These are phyloP conservation scores for Acrobasis consociella DNA, from an alignment of 2,888 invertebrate species.

Conservation along the genomic window DNA sequence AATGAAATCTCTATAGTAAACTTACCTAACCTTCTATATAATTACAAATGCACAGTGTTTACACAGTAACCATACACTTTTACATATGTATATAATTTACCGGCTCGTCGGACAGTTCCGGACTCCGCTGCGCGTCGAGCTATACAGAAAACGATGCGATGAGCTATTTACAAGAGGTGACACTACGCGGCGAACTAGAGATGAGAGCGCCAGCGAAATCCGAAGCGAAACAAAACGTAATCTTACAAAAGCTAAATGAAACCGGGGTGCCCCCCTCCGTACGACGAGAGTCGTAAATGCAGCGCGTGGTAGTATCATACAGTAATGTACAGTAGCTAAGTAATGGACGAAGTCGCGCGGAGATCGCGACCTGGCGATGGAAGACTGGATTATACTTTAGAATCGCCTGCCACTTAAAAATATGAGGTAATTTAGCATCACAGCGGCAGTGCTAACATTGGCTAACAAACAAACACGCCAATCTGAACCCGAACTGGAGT, in stretches of 20 bases:
- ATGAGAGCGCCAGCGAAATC: conserved; percentile 49
- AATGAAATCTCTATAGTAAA: conserved; percentile 70
- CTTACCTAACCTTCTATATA: conserved; percentile 73
- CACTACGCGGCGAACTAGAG: conserved; percentile 55
- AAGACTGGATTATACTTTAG: conserved; percentile 57
- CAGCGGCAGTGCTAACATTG: conserved; percentile 47
- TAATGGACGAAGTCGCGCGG: conserved; percentile 67
- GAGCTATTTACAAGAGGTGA: conserved; percentile 47
- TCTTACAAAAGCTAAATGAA: conserved; percentile 42
- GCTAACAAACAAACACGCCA: conserved; percentile 24
- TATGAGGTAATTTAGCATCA: conserved; percentile 50
- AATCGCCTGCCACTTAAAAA: conserved; percentile 47
- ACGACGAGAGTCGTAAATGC: conserved; percentile 10
- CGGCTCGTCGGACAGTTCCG: conserved; percentile 37
- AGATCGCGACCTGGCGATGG: conserved; percentile 50
- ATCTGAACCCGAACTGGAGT: not conserved
- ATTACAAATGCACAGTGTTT: conserved; percentile 79
- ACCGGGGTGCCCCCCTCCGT: conserved; percentile 13
- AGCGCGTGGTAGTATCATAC: conserved; percentile 43
- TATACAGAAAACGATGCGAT: conserved; percentile 44
- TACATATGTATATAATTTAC: conserved; percentile 67
- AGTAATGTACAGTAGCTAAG: conserved; percentile 61
- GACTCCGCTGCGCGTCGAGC: conserved; percentile 45
- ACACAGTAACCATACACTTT: conserved; percentile 74
- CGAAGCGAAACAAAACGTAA: conserved; percentile 47